A percentile compares a stretch with the other conserved stretches of the same genome.
Conservation (phyloP, 2,888 invertebrate species). For the Zele albiditarsus region DNA sequence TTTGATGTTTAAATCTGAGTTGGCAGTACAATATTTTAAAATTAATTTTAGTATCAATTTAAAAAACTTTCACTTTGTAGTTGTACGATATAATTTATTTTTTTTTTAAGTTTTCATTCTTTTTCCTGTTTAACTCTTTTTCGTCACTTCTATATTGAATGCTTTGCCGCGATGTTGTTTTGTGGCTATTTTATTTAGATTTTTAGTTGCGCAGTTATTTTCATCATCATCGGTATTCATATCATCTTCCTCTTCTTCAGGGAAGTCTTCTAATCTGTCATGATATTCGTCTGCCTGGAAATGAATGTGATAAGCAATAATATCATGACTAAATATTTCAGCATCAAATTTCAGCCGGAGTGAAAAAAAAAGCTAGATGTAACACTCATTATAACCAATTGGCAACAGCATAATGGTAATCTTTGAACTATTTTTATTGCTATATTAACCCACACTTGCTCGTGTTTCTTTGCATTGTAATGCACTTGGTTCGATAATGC, state of each 20-base stretch:
- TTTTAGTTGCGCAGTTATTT: slow-evolving; percentile 64
- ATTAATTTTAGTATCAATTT: neutral
- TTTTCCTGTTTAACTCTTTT: slow-evolving; percentile 70
- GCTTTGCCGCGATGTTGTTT: slow-evolving; percentile 71
- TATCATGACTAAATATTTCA: too few relatives aligned
- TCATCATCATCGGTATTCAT: slow-evolving; percentile 71
- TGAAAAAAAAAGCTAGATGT: neutral
- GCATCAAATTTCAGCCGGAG: too few relatives aligned
- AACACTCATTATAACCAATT: neutral
- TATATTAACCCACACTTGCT: neutral
- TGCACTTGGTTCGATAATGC: neutral
- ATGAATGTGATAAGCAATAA: slow-evolving; percentile 9
- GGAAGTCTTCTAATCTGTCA: slow-evolving; percentile 71
- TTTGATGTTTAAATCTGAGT: neutral
- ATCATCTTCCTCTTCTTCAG: slow-evolving; percentile 74
- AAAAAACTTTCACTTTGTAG: slow-evolving; percentile 16
- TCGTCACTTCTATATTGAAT: slow-evolving; percentile 77
- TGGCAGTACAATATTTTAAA: slow-evolving; percentile 25
- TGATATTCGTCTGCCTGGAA: slow-evolving; percentile 74
- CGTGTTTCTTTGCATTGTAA: neutral
- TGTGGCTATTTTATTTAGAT: slow-evolving; percentile 68
- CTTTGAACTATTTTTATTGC: neutral
- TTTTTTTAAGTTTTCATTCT: neutral
- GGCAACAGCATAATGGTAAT: neutral
- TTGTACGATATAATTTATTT: slow-evolving; percentile 15